phyloP scores from a whole-genome alignment of 1,140 invertebrate genomes.

The Arion vulgaris region DNA sequence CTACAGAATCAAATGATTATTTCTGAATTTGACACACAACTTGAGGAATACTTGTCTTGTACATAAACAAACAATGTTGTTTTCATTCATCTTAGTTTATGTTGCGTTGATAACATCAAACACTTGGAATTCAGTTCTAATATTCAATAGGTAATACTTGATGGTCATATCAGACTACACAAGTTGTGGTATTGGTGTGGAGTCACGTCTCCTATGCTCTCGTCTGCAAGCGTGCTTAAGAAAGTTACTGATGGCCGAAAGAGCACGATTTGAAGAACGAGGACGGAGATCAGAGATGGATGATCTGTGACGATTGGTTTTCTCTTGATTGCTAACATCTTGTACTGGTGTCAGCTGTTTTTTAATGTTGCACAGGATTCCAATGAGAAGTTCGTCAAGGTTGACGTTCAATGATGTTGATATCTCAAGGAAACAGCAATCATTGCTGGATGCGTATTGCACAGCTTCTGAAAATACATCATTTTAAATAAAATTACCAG shows the following conservation, averaged over 20 bases:
- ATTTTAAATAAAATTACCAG: too few species aligned
- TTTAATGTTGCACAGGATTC: conserved; percentile 53
- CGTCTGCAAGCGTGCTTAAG: conserved; percentile 33
- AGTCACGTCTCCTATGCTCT: conserved; percentile 24
- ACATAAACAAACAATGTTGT: too few species aligned
- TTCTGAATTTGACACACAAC: too few species aligned
- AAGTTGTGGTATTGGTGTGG: conserved; percentile 15
- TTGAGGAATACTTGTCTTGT: too few species aligned
- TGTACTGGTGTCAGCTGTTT: conserved; percentile 42
- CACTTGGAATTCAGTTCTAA: too few species aligned
- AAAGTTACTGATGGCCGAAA: conserved; percentile 37
- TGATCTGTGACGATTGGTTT: neutral
- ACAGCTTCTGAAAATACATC: conserved; percentile 62
- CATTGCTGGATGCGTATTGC: conserved; percentile 78
- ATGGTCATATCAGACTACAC: too few species aligned
- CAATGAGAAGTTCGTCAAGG: conserved; percentile 84
- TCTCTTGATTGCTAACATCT: conserved; percentile 16
- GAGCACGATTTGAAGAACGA: conserved; percentile 18
- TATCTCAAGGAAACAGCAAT: conserved; percentile 87
- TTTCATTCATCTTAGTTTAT: too few species aligned
- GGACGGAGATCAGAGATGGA: neutral
- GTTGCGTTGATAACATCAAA: too few species aligned
- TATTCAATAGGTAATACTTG: too few species aligned
- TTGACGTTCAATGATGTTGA: conserved; percentile 86
- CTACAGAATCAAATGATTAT: too few species aligned